A percentile compares a stretch with the other conserved stretches of the same genome.
phyloP scores from a whole-genome alignment of 2,113 vertebrate genomes.

The Agelaius phoeniceus region DNA sequence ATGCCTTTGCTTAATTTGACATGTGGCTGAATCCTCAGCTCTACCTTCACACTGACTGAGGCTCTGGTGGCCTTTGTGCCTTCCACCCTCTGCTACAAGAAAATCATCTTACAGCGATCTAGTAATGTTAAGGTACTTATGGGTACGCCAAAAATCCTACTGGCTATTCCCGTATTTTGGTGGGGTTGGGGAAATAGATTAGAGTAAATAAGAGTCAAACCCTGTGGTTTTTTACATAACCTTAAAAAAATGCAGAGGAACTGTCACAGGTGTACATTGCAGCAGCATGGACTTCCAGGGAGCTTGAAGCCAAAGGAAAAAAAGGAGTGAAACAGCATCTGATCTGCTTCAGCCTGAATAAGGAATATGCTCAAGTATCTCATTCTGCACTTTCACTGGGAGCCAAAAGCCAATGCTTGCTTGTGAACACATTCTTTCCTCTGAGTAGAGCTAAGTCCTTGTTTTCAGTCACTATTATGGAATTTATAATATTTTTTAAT shows the following conservation, averaged over 20 bases:
- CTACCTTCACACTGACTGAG: neutral
- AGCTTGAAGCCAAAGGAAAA: neutral
- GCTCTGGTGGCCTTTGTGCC: neutral
- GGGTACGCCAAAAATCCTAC: neutral
- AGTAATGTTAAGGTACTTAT: neutral
- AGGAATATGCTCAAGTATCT: neutral
- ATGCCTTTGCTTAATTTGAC: constrained; percentile 36
- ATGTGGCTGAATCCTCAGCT: neutral
- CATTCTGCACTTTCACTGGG: neutral
- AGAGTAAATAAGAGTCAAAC: neutral
- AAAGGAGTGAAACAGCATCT: neutral
- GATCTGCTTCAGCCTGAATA: neutral
- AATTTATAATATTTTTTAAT: neutral
- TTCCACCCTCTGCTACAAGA: neutral
- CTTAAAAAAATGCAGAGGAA: neutral
- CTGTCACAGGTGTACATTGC: neutral
- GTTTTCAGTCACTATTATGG: neutral
- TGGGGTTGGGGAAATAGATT: neutral
- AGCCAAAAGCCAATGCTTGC: neutral
- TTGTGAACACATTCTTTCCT: constrained; percentile 8
- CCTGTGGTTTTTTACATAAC: neutral
- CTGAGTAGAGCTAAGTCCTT: neutral
- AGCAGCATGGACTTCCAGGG: neutral
- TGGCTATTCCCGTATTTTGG: neutral
- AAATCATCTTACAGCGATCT: neutral